A percentile compares a stretch with the other conserved stretches of the same genome.
phyloP scores from a whole-genome alignment of 2,888 invertebrate genomes.

The Apomyelois bistriatella region DNA sequence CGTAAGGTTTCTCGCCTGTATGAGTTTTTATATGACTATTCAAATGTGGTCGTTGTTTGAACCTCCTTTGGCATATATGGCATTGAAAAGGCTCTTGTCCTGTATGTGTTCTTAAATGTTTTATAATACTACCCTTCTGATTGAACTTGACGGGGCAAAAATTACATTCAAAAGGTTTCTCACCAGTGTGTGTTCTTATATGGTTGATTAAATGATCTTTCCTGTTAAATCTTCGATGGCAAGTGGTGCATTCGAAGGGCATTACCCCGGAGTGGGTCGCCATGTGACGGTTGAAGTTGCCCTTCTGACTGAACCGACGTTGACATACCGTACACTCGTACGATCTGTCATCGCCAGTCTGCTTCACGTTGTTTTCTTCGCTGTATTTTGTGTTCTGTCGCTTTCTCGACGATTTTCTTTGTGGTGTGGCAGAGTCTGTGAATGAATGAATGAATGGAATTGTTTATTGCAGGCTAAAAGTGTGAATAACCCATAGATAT shows the following conservation, averaged over 20 bases:
- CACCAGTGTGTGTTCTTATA: background rate
- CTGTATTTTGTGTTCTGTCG: background rate
- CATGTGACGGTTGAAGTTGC: background rate
- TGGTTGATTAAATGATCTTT: background rate
- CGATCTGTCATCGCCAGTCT: background rate
- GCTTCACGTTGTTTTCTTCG: background rate
- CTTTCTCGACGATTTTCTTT: background rate
- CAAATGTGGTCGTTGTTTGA: background rate
- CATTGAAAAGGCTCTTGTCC: background rate
- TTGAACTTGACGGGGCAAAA: conserved; percentile 19
- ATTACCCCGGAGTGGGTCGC: background rate
- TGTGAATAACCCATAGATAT: too few relatives aligned
- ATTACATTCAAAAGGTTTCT: conserved; percentile 2
- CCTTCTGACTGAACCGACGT: background rate
- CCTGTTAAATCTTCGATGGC: background rate
- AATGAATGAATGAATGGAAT: too few relatives aligned
- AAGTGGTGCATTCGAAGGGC: background rate
- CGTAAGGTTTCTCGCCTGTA: conserved; percentile 11
- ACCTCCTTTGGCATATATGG: background rate
- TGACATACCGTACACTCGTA: background rate
- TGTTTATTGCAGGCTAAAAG: too few relatives aligned
- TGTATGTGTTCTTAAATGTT: conserved; percentile 1
- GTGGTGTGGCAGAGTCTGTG: background rate
- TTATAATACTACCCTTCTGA: conserved; percentile 1
- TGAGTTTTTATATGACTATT: conserved; percentile 15